phyloP scores from a whole-genome alignment of 2,113 vertebrate species.

The Peromyscus polionotus region DNA sequence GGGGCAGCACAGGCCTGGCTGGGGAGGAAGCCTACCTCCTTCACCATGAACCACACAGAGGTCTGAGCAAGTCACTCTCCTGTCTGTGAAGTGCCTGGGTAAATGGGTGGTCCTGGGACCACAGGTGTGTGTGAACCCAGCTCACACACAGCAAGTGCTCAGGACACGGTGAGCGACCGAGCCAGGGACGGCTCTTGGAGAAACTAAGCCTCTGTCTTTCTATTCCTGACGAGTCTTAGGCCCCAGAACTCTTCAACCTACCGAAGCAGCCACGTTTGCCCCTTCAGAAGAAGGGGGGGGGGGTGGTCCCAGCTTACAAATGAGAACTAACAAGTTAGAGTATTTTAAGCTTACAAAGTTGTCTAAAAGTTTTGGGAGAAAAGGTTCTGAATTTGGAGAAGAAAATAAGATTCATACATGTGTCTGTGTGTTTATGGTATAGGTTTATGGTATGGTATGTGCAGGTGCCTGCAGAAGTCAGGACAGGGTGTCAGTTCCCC shows the following conservation, averaged over 20 bases:
- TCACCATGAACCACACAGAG: background rate
- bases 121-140: background rate
- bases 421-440: background rate
- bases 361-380: background rate
- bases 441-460: background rate
- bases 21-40: background rate
- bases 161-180: background rate
- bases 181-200: background rate
- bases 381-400: background rate
- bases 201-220: background rate
- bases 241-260: background rate
- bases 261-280: background rate
- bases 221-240: background rate
- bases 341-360: background rate
- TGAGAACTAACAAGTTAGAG: conserved; percentile 26
- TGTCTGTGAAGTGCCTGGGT: background rate
- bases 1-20: background rate
- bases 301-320: background rate
- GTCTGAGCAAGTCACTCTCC: background rate
- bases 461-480: too few relatives aligned
- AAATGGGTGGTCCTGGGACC: too few relatives aligned
- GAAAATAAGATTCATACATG: background rate
- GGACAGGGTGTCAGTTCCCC: too few relatives aligned
- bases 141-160: background rate
- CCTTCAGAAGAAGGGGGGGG: background rate